Conservation (phyloP, 2,113 vertebrate genomes). For the Synodontis membranacea region DNA sequence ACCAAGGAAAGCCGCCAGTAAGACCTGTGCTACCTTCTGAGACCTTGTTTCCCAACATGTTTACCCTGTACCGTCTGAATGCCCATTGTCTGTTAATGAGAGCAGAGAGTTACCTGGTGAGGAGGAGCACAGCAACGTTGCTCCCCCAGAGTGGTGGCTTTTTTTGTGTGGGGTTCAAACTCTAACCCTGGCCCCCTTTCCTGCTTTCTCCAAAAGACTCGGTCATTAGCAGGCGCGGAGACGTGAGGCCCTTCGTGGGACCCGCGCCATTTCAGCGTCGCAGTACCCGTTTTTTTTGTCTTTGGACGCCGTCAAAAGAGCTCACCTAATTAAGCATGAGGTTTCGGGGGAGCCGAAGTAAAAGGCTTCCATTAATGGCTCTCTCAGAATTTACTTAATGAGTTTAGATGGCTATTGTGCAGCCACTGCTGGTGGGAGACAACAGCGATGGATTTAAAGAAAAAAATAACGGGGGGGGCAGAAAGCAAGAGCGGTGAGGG, state of each 20-base stretch:
- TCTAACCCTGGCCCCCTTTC: conserved; percentile 56
- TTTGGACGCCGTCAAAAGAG: conserved; percentile 89
- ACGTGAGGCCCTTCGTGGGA: conserved; percentile 85
- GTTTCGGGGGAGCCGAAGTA: conserved; percentile 82
- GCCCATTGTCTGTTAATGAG: conserved; percentile 74
- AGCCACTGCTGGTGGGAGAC: conserved; percentile 82
- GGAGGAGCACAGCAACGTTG: conserved; percentile 77
- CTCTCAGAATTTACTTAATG: conserved; percentile 96
- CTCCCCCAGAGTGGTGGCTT: conserved; percentile 81
- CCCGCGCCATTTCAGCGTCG: conserved; percentile 88
- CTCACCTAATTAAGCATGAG: conserved; percentile 98
- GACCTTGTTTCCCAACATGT: conserved; percentile 54
- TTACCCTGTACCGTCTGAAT: conserved; percentile 74
- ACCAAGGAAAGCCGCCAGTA: conserved; percentile 44
- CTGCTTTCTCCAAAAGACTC: conserved; percentile 74
- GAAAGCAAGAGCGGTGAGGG: conserved; percentile 39
- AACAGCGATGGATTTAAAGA: conserved; percentile 36
- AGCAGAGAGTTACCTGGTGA: conserved; percentile 86
- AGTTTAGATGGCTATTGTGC: conserved; percentile 93
- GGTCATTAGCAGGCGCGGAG: conserved; percentile 85
- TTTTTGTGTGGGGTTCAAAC: conserved; percentile 78
- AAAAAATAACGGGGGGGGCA: conserved; percentile 22
- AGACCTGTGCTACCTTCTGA: not conserved
- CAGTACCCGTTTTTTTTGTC: conserved; percentile 90
- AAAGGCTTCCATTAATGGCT: conserved; percentile 88